Evolutionary conservation across 2,113 vertebrate species (phyloP).

Genomic region (Aegithalos caudatus): DNA sequence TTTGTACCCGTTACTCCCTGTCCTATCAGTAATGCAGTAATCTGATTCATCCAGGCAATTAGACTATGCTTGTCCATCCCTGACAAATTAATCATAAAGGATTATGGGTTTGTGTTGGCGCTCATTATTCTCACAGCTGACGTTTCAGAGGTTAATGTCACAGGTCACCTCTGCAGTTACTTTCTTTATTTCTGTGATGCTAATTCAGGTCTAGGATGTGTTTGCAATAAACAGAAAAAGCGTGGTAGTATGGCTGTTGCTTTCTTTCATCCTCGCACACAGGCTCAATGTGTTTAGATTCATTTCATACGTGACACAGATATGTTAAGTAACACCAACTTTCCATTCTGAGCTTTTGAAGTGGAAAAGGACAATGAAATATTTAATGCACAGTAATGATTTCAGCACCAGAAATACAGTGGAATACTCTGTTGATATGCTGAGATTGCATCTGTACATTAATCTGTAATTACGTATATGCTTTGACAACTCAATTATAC

Average conservation of each 20-base stretch:
- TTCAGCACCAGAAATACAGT: not conserved
- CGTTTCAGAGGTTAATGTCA: not conserved
- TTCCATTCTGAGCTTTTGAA: not conserved
- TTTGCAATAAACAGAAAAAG: not conserved
- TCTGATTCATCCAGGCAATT: not conserved
- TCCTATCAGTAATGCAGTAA: not conserved
- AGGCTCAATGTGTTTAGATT: not conserved
- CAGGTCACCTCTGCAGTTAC: not conserved
- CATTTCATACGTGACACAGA: not conserved
- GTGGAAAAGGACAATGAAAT: not conserved
- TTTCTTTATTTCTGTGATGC: accelerated
- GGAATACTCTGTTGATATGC: not conserved
- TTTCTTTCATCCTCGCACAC: not conserved
- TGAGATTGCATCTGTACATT: not conserved
- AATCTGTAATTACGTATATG: not conserved
- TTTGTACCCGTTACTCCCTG: not conserved
- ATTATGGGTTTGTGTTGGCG: not conserved
- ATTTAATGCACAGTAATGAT: not conserved
- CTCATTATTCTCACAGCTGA: not conserved
- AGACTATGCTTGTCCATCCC: too few relatives aligned
- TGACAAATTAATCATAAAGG: not conserved
- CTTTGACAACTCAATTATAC: not conserved
- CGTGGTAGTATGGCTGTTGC: not conserved
- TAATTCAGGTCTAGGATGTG: not conserved
- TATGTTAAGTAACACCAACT: not conserved